Evolutionary conservation across 92 coral and sea anemone species (phyloP), one percentile per base, ranked within the genome.

Genomic region (Phenganax stokvisi): DNA sequence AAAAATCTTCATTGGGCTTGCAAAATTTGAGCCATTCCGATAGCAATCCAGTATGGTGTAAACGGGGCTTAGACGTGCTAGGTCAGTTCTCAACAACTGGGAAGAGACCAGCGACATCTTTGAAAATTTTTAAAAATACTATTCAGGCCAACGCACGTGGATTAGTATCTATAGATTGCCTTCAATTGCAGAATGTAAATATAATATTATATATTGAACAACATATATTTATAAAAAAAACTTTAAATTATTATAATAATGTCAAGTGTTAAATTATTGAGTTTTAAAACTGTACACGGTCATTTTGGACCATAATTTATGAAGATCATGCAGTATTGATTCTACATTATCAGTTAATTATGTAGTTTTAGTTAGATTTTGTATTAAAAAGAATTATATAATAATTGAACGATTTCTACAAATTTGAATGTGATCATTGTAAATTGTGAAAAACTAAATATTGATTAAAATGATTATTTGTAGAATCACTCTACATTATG

Each of bases 211-310:
- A 68, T 68, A 68, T 68, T 44, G 15, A 64, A 30, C 54, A n/a
- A 68, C 10, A 68, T 68, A 28, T 68, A 68, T 68, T 68, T 68
- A 68, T 68, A 7, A 68, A 10, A 68, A 37, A 17, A 9, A 30
- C 53, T 68, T 68, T 68, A 68, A 68, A 68, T 68, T 68, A 68
- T 68, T 68, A 68, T 68, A 9, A 68, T 68, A 37, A 68, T 68
- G 73, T 68, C 31, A 30, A 30, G 16, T 28, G 73, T 68, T 68
- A 68, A 68, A 37, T 68, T 68, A 68, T 68, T 30, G 47, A 68
- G 47, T 30, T 64, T 64, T 64, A 9, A 9, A 64, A 37, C 8
- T 68, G 73, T 27, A 27, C 5, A 30, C 31, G 73, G 5, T 8
- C 67, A 37, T 37, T 12, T 28, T 4, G 67, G 25, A 61, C 67